Evolutionary conservation across 1,140 invertebrate genomes (phyloP).

Genomic region (Drusus annulatus): DNA sequence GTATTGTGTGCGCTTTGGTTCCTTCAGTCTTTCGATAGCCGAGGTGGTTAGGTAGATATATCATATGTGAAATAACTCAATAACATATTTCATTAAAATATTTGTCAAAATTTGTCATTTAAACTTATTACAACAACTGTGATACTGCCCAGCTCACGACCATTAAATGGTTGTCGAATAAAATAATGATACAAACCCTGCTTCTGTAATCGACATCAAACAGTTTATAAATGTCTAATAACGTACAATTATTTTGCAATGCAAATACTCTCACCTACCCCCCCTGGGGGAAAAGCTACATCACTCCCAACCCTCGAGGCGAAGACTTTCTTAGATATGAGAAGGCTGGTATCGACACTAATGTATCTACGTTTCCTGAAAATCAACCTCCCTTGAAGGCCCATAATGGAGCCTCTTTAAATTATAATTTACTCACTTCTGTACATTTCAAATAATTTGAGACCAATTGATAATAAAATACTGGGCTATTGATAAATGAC

Average conservation of each 20-base stretch:
- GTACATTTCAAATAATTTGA: too few species aligned
- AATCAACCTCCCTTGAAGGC: neutral
- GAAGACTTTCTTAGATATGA: neutral
- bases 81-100: too few species aligned
- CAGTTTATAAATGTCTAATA: conserved; percentile 13
- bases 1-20: too few species aligned
- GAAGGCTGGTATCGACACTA: neutral
- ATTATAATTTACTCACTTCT: neutral
- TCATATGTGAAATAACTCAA: too few species aligned
- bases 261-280: neutral
- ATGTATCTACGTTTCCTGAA: neutral
- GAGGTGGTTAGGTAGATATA: too few species aligned
- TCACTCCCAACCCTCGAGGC: neutral
- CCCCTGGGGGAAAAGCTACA: neutral
- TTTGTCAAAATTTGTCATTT: too few species aligned
- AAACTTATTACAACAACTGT: too few species aligned
- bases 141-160: too few species aligned
- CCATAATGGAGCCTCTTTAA: neutral
- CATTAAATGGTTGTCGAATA: too few species aligned
- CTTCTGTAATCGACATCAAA: neutral
- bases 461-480: too few species aligned
- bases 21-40: too few species aligned
- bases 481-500: too few species aligned
- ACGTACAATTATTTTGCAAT: neutral
- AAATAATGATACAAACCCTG: neutral